Evolutionary conservation across 1,140 invertebrate genomes (phyloP).

Genomic region (Leguminivora glycinivorella): DNA sequence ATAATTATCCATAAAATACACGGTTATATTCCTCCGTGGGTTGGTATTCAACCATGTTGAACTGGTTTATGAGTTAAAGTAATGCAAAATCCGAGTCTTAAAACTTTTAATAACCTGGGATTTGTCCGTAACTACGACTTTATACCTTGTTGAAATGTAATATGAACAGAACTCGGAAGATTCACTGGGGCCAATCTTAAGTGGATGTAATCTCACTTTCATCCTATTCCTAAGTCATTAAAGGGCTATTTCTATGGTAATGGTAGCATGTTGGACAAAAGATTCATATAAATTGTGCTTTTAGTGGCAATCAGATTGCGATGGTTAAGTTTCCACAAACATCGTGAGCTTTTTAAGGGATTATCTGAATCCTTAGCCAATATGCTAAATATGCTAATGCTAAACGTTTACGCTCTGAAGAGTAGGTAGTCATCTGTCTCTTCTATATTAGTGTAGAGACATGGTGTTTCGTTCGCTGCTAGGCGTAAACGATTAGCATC

Average conservation of each 20-base stretch:
- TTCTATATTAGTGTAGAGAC: too few relatives aligned
- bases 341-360: not conserved
- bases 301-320: not conserved
- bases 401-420: too few relatives aligned
- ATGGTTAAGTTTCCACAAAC: not conserved
- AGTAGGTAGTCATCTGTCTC: too few relatives aligned
- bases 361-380: not conserved
- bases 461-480: too few relatives aligned
- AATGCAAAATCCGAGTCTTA: too few relatives aligned
- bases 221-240: not conserved
- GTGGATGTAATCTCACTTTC: not conserved
- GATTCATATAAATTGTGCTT: conserved; percentile 20
- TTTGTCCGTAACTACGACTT: too few relatives aligned
- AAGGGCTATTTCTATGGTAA: conserved; percentile 30
- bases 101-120: too few relatives aligned
- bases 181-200: not conserved
- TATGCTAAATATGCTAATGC: too few relatives aligned
- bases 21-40: not conserved
- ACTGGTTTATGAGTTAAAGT: not conserved
- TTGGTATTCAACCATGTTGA: not conserved
- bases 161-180: not conserved
- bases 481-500: too few relatives aligned
- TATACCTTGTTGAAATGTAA: too few relatives aligned
- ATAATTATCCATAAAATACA: not conserved
- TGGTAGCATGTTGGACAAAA: conserved; percentile 47